These are phyloP conservation scores for Trachops cirrhosus DNA, from an alignment of 2,797 vertebrate genomes.

Conservation along the genomic window DNA sequence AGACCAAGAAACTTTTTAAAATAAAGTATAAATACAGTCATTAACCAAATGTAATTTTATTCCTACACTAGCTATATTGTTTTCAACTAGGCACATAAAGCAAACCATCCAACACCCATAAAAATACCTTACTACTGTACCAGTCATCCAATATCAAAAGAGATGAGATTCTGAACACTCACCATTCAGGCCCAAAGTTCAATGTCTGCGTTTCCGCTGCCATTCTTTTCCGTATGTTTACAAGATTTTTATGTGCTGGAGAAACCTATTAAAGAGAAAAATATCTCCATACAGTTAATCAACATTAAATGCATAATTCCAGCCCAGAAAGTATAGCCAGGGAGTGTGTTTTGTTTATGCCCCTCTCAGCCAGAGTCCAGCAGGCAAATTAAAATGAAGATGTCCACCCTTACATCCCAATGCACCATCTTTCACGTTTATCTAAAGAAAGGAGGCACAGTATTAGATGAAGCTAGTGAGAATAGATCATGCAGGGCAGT, in stretches of 20 bases:
- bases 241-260: slow-evolving; percentile 83
- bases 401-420: neutral
- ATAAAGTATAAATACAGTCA: neutral
- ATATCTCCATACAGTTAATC: slow-evolving; percentile 62
- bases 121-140: neutral
- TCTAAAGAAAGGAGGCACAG: neutral
- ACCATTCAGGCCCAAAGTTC: slow-evolving; percentile 99
- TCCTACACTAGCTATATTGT: neutral
- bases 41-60: slow-evolving; percentile 52
- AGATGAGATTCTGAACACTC: slow-evolving; percentile 75
- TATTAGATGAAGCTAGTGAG: neutral
- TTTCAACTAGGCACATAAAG: slow-evolving; percentile 41
- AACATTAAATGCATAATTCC: slow-evolving; percentile 37
- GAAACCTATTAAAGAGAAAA: slow-evolving; percentile 73
- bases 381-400: neutral
- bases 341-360: neutral
- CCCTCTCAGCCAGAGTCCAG: neutral
- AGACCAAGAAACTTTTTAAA: slow-evolving; percentile 29
- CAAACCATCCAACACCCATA: neutral
- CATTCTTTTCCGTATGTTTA: slow-evolving; percentile 88
- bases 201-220: slow-evolving; percentile 98
- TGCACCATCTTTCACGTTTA: neutral
- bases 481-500: neutral
- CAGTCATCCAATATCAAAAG: neutral
- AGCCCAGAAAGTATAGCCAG: neutral